Base-by-base conservation (phyloP, 1,140 invertebrate species). In the Phymastichus coffea region DNA sequence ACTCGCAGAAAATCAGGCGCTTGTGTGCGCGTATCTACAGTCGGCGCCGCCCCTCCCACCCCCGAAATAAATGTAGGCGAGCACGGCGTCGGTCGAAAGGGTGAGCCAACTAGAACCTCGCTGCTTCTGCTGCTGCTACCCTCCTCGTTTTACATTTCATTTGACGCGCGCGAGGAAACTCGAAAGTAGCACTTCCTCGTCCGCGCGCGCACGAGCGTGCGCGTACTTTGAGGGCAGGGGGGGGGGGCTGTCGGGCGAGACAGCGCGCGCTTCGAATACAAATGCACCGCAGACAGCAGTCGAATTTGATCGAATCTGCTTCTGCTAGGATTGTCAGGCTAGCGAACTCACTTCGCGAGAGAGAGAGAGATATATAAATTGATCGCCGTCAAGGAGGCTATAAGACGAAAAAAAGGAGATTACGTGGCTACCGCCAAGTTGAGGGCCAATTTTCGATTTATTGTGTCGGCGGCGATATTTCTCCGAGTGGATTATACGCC, bases 111-210 rank as follows among this genome's bases (percentile, higher is more conserved):
- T 19, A 44, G 25, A 22, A 25, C 38, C 23, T 17, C 20, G 14
- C 20, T 33, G 14, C 49, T 20, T 37, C 15, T 12, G 8, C 47
- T 22, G 25, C 43, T n/a, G n/a, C n/a, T n/a, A n/a, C n/a, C n/a
- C 14, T n/a, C 23, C 43, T 53, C 51, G 38, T 53, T 53, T 59
- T 52, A 52, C 57, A 52, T 59, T 59, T 59, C 57, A 59, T 59
- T 59, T 59, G 35, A 49, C 33, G 20, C 52, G 26, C 2, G 4
- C 14, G 38, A 17, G 17, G 14, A 19, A 14, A 37, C 51, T 33
- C 51, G 37, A 20, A n/a, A 12, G n/a, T n/a, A n/a, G n/a, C n/a
- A n/a, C n/a, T n/a, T n/a, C n/a, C n/a, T n/a, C n/a, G n/a, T n/a
- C n/a, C n/a, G n/a, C n/a, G n/a, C n/a, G n/a, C n/a, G n/a, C n/a